phyloP scores from a whole-genome alignment of 2,797 vertebrate species.

The Potorous gilbertii region DNA sequence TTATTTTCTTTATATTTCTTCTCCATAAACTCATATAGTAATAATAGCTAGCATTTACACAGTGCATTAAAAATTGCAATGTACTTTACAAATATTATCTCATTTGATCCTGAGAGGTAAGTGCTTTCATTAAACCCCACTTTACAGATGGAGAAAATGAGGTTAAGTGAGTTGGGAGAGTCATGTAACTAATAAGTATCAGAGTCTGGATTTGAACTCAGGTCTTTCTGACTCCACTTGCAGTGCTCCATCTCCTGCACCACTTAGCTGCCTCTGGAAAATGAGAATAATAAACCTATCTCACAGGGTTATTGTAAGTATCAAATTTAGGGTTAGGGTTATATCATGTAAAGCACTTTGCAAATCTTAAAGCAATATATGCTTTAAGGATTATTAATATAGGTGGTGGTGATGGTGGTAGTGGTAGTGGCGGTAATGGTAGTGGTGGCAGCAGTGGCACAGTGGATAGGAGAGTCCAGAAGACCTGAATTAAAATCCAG shows the following conservation, averaged over 20 bases:
- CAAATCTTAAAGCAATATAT: not conserved
- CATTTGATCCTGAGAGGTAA: not conserved
- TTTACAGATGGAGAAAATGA: not conserved
- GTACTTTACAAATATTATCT: not conserved
- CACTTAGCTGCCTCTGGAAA: not conserved
- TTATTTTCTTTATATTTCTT: not conserved
- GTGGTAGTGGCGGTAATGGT: not conserved
- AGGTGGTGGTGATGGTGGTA: too few relatives aligned
- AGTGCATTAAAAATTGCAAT: not conserved
- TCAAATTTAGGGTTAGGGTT: not conserved
- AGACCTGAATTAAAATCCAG: not conserved
- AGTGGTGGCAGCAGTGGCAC: not conserved
- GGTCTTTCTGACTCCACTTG: not conserved
- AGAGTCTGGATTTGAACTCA: not conserved
- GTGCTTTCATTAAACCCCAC: not conserved
- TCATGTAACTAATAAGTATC: not conserved
- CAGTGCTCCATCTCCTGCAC: not conserved
- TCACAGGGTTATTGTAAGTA: not conserved
- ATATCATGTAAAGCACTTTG: not conserved
- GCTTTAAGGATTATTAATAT: too few relatives aligned
- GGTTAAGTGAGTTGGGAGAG: not conserved
- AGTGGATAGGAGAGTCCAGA: not conserved
- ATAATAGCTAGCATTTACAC: not conserved
- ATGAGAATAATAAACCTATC: not conserved
- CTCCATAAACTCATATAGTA: not conserved